Base-by-base conservation (phyloP, 1,140 invertebrate genomes). In the Drosophila yakuba region DNA sequence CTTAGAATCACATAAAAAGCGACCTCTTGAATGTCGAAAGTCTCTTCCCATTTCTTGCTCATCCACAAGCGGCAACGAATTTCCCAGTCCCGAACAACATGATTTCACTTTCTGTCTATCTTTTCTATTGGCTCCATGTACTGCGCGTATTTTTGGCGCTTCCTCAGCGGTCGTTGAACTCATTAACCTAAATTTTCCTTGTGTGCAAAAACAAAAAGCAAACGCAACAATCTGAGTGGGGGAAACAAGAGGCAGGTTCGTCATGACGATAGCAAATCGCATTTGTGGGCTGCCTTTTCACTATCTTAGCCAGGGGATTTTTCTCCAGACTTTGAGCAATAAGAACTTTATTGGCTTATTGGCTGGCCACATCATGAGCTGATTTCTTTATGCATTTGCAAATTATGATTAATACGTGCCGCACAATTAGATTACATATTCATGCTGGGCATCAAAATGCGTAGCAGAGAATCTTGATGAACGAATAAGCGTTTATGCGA, bases 141-240 rank as follows among this genome's bases (percentile, higher is more conserved):
- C 51, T 58, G 28, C 32, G 60, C 44, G 39, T 58, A 68, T 78
- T 78, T 81, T 78, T 66, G 74, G 68, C 66, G 50, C 74, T 81
- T 78, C 60, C 83, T 82, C 59, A 38, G 72, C 79, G 83, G 83
- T 88, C 83, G 58, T 88, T 88, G 83, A 88, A 88, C 83, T 89
- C 80, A 73, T 80, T 89, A 90, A 89, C 85, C 80, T 58, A 89
- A 89, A 85, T 81, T 81, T 80, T 80, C 56, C 59, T 57, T 69
- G 60, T 52, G 63, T 66, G 78, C 69, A 81, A 80, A 71, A 72
- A 73, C 51, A 84, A 68, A 43, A 61, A 73, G 59, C 50, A 62
- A 60, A 68, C 59, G 67, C 62, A 47, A 50, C 54, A 76, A 62
- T 56, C 54, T 43, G 12, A 17, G n/a, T 15, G 17, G n/a, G 35